phyloP scores from a whole-genome alignment of 1,140 invertebrate species.

The Conus ventricosus region DNA sequence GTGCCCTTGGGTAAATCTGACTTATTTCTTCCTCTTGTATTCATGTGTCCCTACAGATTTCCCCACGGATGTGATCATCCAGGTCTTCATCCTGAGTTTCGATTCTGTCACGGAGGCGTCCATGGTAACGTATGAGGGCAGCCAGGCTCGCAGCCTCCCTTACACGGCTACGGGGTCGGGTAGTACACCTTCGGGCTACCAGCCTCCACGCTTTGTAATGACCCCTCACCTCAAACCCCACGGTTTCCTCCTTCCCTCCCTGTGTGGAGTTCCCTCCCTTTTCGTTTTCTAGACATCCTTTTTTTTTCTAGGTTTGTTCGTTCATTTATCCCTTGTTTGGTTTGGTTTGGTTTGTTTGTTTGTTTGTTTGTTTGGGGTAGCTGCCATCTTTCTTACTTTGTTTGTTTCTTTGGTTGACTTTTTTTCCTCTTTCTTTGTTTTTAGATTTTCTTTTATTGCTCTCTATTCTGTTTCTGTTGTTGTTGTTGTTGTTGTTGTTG shows the following conservation, averaged over 20 bases:
- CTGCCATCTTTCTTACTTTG: too few relatives aligned
- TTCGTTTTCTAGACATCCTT: too few relatives aligned
- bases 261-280: background rate
- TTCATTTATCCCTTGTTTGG: too few relatives aligned
- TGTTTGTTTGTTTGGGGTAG: too few relatives aligned
- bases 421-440: too few relatives aligned
- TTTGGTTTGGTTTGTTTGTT: too few relatives aligned
- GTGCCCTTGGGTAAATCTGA: too few relatives aligned
- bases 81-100: slow-evolving; percentile 50
- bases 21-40: background rate
- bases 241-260: background rate
- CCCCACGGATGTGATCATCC: slow-evolving; percentile 50
- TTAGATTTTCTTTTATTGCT: too few relatives aligned
- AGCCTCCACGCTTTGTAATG: slow-evolving; percentile 14
- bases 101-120: slow-evolving; percentile 52
- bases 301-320: too few relatives aligned
- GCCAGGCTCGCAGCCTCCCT: background rate
- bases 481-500: too few relatives aligned
- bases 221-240: background rate
- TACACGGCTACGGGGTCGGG: background rate
- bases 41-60: slow-evolving; percentile 16
- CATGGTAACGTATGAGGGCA: slow-evolving; percentile 46
- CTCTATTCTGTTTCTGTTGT: too few relatives aligned
- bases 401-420: too few relatives aligned
- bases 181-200: background rate